Evolutionary conservation across 2,113 vertebrate genomes (phyloP), one percentile per base, ranked within the genome.

Genomic region (Xenotilapia caudafasciata): DNA sequence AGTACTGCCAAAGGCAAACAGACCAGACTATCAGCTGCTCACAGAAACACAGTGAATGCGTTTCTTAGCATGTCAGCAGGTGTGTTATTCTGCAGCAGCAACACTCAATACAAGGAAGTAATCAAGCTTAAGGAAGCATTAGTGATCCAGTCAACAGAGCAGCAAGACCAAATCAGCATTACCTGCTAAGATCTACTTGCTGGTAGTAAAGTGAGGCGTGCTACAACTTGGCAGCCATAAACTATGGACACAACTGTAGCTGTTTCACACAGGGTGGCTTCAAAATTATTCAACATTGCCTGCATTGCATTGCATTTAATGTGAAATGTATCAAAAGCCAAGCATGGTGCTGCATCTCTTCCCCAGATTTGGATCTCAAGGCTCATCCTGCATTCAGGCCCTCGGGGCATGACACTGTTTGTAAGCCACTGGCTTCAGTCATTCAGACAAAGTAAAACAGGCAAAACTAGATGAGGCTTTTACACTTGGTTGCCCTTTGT

Each of bases 391-490:
- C 90, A 90, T 90, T 86, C 90, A 91, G 87, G 83, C 77, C 90
- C 90, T 58, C 4, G 1, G 86, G 94, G 83, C 79, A 91, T 15
- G 79, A 85, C 47, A 58, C 86, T 11, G 79, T 80, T 80, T 88
- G 82, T 75, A 84, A 90, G 88, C 90, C 86, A 86, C 80, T 83
- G 90, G 90, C 86, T 89, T 93, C 83, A 87, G 87, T 90, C 90
- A 90, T 86, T 92, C 83, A 92, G 75, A 93, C 85, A 80, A 85
- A 93, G 86, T 91, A 89, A 89, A 94, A 90, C 91, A 92, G 86
- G 89, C 90, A 65, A 85, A 93, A 93, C 92, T 91, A 88, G 86
- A 90, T 81, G 15, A 58, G 89, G 91, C 79, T 92, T 92, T 91
- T 83, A 92, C 89, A 93, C 92, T 88, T 65, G 84, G 81, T 80